Percentiles rank a stretch among this genome's conserved stretches.
Evolutionary conservation across 2,888 invertebrate species (phyloP).

Genomic region (Idaea straminata): DNA sequence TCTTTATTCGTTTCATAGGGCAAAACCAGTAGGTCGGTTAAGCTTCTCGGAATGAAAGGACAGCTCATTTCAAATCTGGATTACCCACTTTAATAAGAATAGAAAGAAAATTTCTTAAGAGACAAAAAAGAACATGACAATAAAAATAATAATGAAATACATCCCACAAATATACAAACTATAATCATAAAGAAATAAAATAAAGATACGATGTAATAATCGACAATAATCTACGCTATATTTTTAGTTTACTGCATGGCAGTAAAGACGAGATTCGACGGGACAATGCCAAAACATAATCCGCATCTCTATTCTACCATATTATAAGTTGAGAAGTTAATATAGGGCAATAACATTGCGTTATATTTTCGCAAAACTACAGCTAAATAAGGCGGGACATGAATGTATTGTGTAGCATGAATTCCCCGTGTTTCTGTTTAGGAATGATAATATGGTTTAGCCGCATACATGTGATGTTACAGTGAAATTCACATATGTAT

Average conservation of each 20-base stretch:
- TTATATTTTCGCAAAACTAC: constrained; percentile 48
- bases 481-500: neutral
- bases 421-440: constrained; percentile 35
- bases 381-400: constrained; percentile 42
- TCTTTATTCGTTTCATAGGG: too few relatives aligned
- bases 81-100: too few relatives aligned
- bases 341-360: constrained; percentile 50
- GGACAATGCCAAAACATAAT: constrained; percentile 42
- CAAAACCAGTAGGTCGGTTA: too few relatives aligned
- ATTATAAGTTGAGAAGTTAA: constrained; percentile 51
- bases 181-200: constrained; percentile 40
- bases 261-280: constrained; percentile 41
- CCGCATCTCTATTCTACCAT: constrained; percentile 48
- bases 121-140: neutral
- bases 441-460: constrained; percentile 37
- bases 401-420: constrained; percentile 39
- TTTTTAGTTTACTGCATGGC: constrained; percentile 44
- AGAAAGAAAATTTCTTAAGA: neutral
- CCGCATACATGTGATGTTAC: constrained; percentile 9
- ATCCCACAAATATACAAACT: neutral
- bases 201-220: constrained; percentile 45
- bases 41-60: too few relatives aligned
- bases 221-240: constrained; percentile 42
- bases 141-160: neutral
- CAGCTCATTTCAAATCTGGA: too few relatives aligned